Conservation (phyloP, 1,140 invertebrate species). For the Drosophila grimshawi region DNA sequence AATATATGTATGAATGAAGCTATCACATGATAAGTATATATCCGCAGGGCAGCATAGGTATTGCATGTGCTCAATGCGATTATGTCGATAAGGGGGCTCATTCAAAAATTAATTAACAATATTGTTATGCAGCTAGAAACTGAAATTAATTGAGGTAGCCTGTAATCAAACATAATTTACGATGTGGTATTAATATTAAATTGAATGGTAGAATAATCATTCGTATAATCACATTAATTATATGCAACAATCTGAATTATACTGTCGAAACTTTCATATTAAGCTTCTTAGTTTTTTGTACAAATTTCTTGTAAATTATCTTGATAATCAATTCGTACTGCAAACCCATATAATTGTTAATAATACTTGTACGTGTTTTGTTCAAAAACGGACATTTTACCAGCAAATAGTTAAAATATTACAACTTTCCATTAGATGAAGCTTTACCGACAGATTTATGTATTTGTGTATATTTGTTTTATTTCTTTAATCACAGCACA, state of each 20-base stretch:
- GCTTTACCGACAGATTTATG: neutral
- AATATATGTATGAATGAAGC: neutral
- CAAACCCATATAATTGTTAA: neutral
- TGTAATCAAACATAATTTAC: neutral
- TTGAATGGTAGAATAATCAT: too few relatives aligned
- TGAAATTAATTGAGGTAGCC: neutral
- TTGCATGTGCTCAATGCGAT: slow-evolving; percentile 7
- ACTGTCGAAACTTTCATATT: too few relatives aligned
- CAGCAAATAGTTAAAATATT: neutral
- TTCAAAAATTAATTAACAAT: slow-evolving; percentile 24
- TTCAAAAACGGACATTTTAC: too few relatives aligned
- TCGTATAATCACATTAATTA: neutral
- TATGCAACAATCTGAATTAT: too few relatives aligned
- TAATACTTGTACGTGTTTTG: neutral
- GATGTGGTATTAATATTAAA: neutral
- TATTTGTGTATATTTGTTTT: neutral
- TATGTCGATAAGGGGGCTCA: neutral
- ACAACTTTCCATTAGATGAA: neutral
- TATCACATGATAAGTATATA: too few relatives aligned
- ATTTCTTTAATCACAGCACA: neutral
- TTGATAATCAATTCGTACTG: neutral
- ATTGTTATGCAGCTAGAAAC: neutral
- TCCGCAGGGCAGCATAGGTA: neutral
- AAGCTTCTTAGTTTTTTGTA: too few relatives aligned
- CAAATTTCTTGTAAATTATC: neutral